Evolutionary conservation across 2,797 vertebrate genomes (phyloP).

Genomic region (Salmo trutta): DNA sequence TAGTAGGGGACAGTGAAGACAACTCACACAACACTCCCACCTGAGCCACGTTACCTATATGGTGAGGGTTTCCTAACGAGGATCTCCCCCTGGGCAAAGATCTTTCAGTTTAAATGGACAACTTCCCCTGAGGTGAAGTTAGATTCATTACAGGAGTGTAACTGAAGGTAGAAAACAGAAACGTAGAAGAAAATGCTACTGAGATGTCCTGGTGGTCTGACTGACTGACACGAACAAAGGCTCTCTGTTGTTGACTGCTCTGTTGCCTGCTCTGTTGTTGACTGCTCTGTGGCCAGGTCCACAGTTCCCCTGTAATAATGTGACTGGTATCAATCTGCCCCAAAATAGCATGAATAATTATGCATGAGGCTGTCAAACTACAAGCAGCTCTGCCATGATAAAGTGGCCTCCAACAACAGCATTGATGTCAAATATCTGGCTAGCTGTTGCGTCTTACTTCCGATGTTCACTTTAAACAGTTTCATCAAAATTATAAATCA

Average conservation of each 20-base stretch:
- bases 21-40: too few species aligned
- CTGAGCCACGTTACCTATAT: too few species aligned
- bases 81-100: too few species aligned
- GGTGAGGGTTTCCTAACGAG: too few species aligned
- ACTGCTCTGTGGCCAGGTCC: slow-evolving; percentile 30
- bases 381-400: background rate
- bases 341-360: slow-evolving; percentile 31
- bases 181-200: background rate
- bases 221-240: slow-evolving; percentile 29
- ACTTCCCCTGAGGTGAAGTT: slow-evolving; percentile 42
- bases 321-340: slow-evolving; percentile 47
- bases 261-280: slow-evolving; percentile 18
- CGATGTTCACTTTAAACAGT: slow-evolving; percentile 19
- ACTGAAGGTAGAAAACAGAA: background rate
- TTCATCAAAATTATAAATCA: slow-evolving; percentile 28
- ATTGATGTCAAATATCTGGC: slow-evolving; percentile 11
- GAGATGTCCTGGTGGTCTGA: slow-evolving; percentile 27
- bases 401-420: background rate
- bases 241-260: background rate
- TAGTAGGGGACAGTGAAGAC: too few species aligned
- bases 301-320: slow-evolving; percentile 50
- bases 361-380: slow-evolving; percentile 3
- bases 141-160: slow-evolving; percentile 33
- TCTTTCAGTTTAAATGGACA: slow-evolving; percentile 59
- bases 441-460: slow-evolving; percentile 16